phyloP scores from a whole-genome alignment of 2,797 vertebrate species.

The Sparus aurata region DNA sequence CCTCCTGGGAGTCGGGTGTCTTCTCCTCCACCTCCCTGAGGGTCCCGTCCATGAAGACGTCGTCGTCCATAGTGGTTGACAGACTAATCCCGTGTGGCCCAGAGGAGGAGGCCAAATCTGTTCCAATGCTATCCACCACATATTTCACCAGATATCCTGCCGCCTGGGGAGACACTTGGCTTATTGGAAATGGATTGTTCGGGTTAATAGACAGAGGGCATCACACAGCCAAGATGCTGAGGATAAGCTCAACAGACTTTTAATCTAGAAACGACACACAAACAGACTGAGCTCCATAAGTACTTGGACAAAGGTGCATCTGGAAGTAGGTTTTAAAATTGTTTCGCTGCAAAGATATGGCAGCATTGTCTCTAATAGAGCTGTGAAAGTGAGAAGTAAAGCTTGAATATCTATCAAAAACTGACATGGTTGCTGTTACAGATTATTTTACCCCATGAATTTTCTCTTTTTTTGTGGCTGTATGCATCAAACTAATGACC shows the following conservation, averaged over 20 bases:
- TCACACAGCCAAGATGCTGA: constrained; percentile 39
- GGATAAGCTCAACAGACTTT: constrained; percentile 31
- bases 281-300: constrained; percentile 22
- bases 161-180: constrained; percentile 91
- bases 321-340: not conserved
- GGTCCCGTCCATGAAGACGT: constrained; percentile 87
- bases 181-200: constrained; percentile 66
- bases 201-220: constrained; percentile 61
- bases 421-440: not conserved
- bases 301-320: constrained; percentile 6
- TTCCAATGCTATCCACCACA: constrained; percentile 87
- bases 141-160: constrained; percentile 87
- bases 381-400: not conserved
- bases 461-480: not conserved
- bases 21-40: constrained; percentile 80
- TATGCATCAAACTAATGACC: no score
- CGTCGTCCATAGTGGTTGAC: constrained; percentile 83
- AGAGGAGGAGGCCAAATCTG: constrained; percentile 84
- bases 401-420: not conserved
- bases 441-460: not conserved
- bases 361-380: not conserved
- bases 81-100: constrained; percentile 78
- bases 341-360: not conserved
- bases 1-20: constrained; percentile 78
- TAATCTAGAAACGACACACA: constrained; percentile 16